These are phyloP conservation scores for Copsychus sechellarum DNA, from an alignment of 2,113 vertebrate species.

Conservation along the genomic window DNA sequence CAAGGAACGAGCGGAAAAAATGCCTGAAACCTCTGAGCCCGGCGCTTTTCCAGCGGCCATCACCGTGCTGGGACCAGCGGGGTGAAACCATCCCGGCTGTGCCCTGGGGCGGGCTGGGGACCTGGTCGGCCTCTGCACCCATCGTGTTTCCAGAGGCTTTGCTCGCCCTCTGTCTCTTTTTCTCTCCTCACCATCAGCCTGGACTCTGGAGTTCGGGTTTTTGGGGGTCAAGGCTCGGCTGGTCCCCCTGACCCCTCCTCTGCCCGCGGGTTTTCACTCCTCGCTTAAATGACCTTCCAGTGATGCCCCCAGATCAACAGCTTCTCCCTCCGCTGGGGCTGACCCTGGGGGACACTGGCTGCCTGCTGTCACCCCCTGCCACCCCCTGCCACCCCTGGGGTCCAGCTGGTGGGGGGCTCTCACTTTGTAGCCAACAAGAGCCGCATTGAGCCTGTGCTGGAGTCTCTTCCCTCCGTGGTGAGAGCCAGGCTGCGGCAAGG, in stretches of 20 bases:
- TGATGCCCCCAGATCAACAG: neutral
- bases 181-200: neutral
- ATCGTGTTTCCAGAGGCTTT: neutral
- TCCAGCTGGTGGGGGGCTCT: neutral
- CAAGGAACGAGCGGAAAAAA: neutral
- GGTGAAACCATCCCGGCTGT: rapidly evolving
- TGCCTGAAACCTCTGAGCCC: neutral
- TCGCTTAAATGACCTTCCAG: neutral
- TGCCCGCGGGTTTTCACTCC: neutral
- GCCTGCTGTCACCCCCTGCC: neutral
- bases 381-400: neutral
- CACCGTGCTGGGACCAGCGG: rapidly evolving
- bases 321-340: neutral
- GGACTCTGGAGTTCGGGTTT: neutral
- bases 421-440: neutral
- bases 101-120: neutral
- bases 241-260: neutral
- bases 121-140: neutral
- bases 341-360: neutral
- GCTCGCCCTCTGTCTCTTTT: neutral
- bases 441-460: neutral
- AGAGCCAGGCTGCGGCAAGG: neutral
- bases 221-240: neutral
- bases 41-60: neutral
- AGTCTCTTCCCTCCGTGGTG: neutral